Conservation (phyloP, 2,888 invertebrate species). For the Heteromyza rotundicornis region DNA sequence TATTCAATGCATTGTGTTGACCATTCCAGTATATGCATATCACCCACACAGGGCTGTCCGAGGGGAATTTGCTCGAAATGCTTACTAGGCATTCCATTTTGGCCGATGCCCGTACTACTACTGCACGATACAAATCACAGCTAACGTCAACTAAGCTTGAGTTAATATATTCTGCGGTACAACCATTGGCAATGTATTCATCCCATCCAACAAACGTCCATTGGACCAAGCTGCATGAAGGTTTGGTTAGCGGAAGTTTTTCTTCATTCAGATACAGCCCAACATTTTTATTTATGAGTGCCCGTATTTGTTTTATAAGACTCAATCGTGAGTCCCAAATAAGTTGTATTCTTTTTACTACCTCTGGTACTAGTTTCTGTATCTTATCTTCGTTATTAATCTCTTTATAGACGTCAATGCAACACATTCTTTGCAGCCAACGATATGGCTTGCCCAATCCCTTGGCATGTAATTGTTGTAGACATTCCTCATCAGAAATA, state of each 20-base stretch:
- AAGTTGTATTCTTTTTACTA: conserved; percentile 75
- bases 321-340: conserved; percentile 77
- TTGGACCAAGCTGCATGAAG: conserved; percentile 71
- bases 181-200: conserved; percentile 61
- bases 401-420: conserved; percentile 75
- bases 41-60: conserved; percentile 77
- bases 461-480: conserved; percentile 62
- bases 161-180: conserved; percentile 62
- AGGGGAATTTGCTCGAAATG: conserved; percentile 84
- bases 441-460: conserved; percentile 83
- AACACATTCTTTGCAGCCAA: conserved; percentile 92
- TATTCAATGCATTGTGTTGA: conserved; percentile 68
- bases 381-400: conserved; percentile 38
- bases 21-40: conserved; percentile 77
- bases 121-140: conserved; percentile 79
- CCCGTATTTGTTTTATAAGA: conserved; percentile 78
- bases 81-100: conserved; percentile 79
- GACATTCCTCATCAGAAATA: conserved; percentile 46
- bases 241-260: conserved; percentile 46
- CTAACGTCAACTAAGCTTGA: conserved; percentile 68
- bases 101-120: conserved; percentile 81
- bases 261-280: conserved; percentile 46
- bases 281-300: conserved; percentile 58
- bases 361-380: conserved; percentile 73
- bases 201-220: conserved; percentile 75